phyloP scores from a whole-genome alignment of 2,888 invertebrate genomes.

The Gandaritis pyraliata region DNA sequence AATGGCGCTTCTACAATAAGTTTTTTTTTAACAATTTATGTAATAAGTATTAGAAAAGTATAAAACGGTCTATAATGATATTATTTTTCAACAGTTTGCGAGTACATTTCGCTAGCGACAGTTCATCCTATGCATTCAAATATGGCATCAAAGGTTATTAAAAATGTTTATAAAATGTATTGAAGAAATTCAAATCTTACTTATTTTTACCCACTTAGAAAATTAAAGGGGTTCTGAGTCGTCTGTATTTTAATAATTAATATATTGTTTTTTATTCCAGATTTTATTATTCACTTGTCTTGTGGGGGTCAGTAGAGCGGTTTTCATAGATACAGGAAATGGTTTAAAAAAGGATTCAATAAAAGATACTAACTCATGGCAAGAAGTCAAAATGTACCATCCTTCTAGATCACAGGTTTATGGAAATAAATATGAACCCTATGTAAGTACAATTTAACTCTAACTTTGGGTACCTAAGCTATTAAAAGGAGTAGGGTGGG shows the following conservation, averaged over 20 bases:
- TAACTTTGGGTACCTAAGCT: too few species aligned
- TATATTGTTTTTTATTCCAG: conserved; percentile 54
- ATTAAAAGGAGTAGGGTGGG: too few species aligned
- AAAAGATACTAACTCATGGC: conserved; percentile 58
- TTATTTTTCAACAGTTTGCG: conserved; percentile 71
- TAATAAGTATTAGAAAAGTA: conserved; percentile 76
- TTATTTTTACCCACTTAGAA: background rate
- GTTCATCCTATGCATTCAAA: conserved; percentile 65
- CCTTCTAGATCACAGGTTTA: conserved; percentile 56
- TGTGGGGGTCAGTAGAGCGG: conserved; percentile 57
- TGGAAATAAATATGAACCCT: conserved; percentile 61
- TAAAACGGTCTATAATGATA: conserved; percentile 71
- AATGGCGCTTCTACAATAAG: conserved; percentile 56
- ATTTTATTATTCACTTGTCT: conserved; percentile 61
- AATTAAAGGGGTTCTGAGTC: too few species aligned
- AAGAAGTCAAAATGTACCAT: conserved; percentile 65
- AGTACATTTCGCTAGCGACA: conserved; percentile 66
- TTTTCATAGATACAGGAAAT: conserved; percentile 59
- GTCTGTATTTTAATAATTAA: too few species aligned
- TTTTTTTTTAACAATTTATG: conserved; percentile 71
- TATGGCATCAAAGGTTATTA: conserved; percentile 69
- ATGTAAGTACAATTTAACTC: conserved; percentile 57
- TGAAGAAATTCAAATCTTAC: background rate
- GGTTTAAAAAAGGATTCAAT: conserved; percentile 30
- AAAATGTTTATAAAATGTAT: background rate